phyloP scores from a whole-genome alignment of 2,797 vertebrate genomes.

The Centropyge bicolor region DNA sequence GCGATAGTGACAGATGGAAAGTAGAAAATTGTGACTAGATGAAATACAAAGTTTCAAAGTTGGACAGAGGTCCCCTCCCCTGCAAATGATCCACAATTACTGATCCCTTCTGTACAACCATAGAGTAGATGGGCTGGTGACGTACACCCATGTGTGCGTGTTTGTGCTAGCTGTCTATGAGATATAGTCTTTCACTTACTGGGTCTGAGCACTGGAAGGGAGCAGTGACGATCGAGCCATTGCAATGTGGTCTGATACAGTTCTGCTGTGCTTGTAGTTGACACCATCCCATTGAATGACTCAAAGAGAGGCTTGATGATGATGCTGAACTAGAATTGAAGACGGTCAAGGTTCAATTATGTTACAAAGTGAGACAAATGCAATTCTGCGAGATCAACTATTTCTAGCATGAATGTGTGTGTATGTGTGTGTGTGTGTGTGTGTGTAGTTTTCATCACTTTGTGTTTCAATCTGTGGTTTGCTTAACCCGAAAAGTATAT shows the following conservation, averaged over 20 bases:
- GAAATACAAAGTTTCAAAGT: background rate
- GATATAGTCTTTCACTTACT: constrained; percentile 86
- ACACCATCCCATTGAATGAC: constrained; percentile 93
- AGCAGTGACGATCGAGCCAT: constrained; percentile 94
- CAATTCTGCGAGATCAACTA: background rate
- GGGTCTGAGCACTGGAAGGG: constrained; percentile 92
- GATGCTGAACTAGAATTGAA: constrained; percentile 90
- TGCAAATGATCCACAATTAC: background rate
- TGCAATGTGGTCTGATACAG: constrained; percentile 90
- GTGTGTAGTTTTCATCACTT: too few species aligned
- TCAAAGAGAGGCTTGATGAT: constrained; percentile 97
- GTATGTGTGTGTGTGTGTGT: too few species aligned
- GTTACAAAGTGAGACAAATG: background rate
- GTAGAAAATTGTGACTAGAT: background rate
- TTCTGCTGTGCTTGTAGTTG: constrained; percentile 90
- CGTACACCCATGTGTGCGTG: background rate
- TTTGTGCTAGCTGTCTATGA: background rate
- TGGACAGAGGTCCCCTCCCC: background rate
- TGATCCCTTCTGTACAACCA: background rate
- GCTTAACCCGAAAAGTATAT: too few species aligned
- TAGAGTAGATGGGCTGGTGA: background rate
- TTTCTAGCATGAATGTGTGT: background rate
- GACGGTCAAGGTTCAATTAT: constrained; percentile 83
- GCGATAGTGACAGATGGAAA: constrained; percentile 27
- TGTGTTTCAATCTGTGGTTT: background rate